Base-by-base conservation (phyloP, 2,888 invertebrate species). In the Acrobasis suavella region DNA sequence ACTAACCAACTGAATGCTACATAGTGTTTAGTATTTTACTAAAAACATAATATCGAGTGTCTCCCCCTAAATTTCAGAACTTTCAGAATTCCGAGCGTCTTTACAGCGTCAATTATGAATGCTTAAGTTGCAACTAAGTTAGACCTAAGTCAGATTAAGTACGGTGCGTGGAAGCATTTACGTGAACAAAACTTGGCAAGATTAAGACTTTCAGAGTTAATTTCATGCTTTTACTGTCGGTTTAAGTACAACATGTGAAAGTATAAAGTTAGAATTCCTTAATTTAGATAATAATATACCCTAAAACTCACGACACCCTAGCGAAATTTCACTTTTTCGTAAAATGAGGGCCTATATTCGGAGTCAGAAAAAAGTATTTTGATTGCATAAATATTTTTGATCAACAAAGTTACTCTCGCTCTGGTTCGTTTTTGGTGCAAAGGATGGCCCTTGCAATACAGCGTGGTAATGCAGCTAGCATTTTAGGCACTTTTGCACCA, bases 101-200 rank as follows among this genome's bases (percentile, higher is more conserved):
- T 1, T 46, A 46, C 14, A 46, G 14, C 46, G 46, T 46, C 46
- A 46, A 46, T 46, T 46, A 46, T 46, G n/a, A n/a, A 46, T 42
- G 42, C 42, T 12, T 46, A 10, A 51, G 51, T 22, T 16, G 22
- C n/a, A n/a, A 46, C 46, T 46, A 46, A 46, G 14, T 46, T 46
- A 46, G 46, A n/a, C n/a, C 46, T 46, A 46, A 46, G 46, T n/a
- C 37, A 32, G 38, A 51, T 39, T 56, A 51, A 46, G 42, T 42
- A 42, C 10, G 46, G 46, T 46, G 46, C 46, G 46, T 46, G 12
- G 46, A n/a, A 46, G 12, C 46, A 46, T 14, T 46, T 46, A 14
- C 46, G 46, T n/a, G 3, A 46, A n/a, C 46, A 46, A 46, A 46
- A 46, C 46, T 46, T 46, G 46, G 14, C 14, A 46, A 2, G 46